Evolutionary conservation across 2,113 vertebrate genomes (phyloP).

Genomic region (Eleginops maclovinus): DNA sequence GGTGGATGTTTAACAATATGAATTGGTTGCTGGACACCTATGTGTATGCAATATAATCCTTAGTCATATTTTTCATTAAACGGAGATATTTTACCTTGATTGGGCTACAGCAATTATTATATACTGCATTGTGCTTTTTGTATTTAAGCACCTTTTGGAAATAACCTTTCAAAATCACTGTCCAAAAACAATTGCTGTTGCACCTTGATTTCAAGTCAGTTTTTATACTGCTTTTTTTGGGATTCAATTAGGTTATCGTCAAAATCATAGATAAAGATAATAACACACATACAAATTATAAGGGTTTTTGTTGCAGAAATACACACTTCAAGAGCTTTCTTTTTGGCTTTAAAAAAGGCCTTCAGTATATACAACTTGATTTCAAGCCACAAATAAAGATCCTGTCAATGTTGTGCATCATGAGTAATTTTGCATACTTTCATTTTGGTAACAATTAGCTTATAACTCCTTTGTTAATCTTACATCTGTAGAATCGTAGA

Average conservation of each 20-base stretch:
- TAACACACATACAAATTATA: too few species aligned
- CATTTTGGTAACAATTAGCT: neutral
- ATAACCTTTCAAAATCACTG: neutral
- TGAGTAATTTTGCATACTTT: neutral
- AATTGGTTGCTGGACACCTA: neutral
- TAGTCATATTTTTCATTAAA: neutral
- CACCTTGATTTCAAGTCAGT: neutral
- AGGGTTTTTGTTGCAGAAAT: too few species aligned
- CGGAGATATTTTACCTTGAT: neutral
- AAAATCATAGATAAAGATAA: too few species aligned
- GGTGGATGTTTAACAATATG: neutral
- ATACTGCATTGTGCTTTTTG: neutral
- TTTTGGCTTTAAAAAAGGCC: too few species aligned
- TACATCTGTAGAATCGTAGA: too few species aligned
- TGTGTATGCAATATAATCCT: neutral
- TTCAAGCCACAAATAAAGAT: neutral
- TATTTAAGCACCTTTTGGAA: neutral
- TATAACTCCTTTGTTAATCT: neutral
- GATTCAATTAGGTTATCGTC: too few species aligned
- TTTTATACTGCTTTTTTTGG: too few species aligned
- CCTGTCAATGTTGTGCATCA: neutral
- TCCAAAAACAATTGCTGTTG: neutral
- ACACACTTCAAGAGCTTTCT: too few species aligned
- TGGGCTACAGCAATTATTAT: neutral
- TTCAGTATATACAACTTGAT: too few species aligned